Base-by-base conservation (phyloP, 2,797 vertebrate genomes). In the Poeciliopsis turneri region DNA sequence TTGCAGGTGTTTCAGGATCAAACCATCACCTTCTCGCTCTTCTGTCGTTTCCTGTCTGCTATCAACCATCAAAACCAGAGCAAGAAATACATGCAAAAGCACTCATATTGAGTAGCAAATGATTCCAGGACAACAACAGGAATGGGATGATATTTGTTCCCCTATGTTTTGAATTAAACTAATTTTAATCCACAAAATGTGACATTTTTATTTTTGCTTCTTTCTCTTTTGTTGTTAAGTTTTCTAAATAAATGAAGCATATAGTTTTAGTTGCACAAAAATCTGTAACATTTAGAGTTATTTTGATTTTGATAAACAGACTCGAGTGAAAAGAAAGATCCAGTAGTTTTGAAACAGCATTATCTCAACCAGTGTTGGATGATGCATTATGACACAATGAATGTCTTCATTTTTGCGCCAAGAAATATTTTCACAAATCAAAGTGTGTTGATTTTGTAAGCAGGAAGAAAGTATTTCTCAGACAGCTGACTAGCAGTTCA, bases 1-100 rank as follows among this genome's bases (percentile, higher is more conserved):
- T 61, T 41, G 49, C 55, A 59, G n/a, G 55, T 33, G 57, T 61
- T 75, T 46, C 13, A 45, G n/a, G 55, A 28, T 64, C 39, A 59
- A 61, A 75, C 59, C 43, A 53, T 74, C 47, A 53, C 36, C 23
- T 53, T 11, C 75, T 41, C 75, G 33, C 64, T 73, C 33, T n/a
- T 33, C 23, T 51, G 61, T 41, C 15, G 10, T 53, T 69, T 69
- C 75, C 43, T 77, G 75, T 41, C 25, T 77, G 13, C 16, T 55
- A 49, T 55, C 36, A 70, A 20, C 36, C 28, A 28, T 68, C 25
- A 69, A 51, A 77, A 69, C 33, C 51, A 74, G 36, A 74, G 72
- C 33, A 51, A 53, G 23, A 74, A 53, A 41, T 55, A 39, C 25
- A 71, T n/a, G 16, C n/a, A 73, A 25, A 74, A 55, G 20, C 23